Evolutionary conservation across 2,888 invertebrate genomes (phyloP).

Genomic region (Cheilosia urbana): DNA sequence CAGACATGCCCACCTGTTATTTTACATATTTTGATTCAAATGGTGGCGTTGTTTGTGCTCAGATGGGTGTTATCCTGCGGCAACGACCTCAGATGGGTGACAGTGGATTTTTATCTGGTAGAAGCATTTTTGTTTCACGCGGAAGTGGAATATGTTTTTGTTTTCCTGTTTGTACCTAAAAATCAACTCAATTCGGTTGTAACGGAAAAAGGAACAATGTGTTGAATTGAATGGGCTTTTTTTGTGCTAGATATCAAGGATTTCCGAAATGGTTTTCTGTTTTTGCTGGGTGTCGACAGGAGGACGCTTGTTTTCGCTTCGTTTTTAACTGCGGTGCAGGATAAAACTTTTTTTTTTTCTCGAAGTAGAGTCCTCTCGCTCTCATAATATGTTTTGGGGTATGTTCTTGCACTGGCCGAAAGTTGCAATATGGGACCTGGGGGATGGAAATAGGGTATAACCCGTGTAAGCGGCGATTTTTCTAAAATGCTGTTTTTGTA

Average conservation of each 20-base stretch:
- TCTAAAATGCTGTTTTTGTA: no score
- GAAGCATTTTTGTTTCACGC: slow-evolving; percentile 8
- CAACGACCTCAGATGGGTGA: slow-evolving; percentile 29
- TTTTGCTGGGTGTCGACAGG: slow-evolving; percentile 8
- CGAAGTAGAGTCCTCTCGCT: not conserved
- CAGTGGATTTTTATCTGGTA: slow-evolving; percentile 8
- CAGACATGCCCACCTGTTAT: slow-evolving; percentile 27
- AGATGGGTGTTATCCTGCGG: slow-evolving; percentile 7
- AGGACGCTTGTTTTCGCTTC: slow-evolving; percentile 48
- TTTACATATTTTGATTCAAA: slow-evolving; percentile 49
- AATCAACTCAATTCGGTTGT: slow-evolving; percentile 10
- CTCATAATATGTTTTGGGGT: no score
- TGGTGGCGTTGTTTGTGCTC: slow-evolving; percentile 8
- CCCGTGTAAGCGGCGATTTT: no score
- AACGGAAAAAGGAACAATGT: slow-evolving; percentile 25
- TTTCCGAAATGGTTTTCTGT: slow-evolving; percentile 40
- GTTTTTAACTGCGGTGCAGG: slow-evolving; percentile 27
- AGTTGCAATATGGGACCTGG: no score
- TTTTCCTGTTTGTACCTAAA: slow-evolving; percentile 9
- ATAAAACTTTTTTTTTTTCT: slow-evolving; percentile 41
- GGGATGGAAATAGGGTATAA: no score
- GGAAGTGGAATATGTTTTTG: slow-evolving; percentile 2
- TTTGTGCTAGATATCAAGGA: slow-evolving; percentile 32
- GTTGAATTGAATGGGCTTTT: slow-evolving; percentile 28
- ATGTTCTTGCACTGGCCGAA: not conserved